phyloP scores from a whole-genome alignment of 2,888 invertebrate genomes.

The Lasioglossum lativentre region DNA sequence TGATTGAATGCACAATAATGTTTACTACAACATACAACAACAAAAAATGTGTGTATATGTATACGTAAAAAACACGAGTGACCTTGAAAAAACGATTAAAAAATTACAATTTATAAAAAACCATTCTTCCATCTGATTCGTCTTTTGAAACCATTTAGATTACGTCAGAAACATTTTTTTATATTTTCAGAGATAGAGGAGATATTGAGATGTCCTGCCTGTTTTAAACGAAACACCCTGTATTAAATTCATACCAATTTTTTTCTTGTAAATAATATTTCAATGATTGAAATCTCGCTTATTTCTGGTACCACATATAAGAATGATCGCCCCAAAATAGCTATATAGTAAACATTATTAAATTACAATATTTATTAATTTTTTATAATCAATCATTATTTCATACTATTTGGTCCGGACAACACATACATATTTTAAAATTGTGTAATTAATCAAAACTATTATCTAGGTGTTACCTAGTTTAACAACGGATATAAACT shows the following conservation, averaged over 20 bases:
- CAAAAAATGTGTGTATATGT: no score
- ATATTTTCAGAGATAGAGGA: no score
- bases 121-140: no score
- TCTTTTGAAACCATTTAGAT: no score
- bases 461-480: not conserved
- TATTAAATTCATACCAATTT: slow-evolving; percentile 24
- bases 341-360: not conserved
- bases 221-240: no score
- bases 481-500: not conserved
- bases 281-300: slow-evolving; percentile 48
- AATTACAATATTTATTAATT: not conserved
- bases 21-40: no score
- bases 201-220: no score
- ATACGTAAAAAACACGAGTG: no score
- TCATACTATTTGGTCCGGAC: not conserved
- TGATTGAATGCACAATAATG: no score
- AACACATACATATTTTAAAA: not conserved
- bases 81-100: no score
- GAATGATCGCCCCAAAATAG: not conserved
- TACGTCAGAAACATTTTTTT: no score
- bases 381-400: not conserved
- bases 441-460: not conserved
- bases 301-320: slow-evolving; percentile 5
- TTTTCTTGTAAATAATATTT: slow-evolving; percentile 18
- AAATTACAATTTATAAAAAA: no score